A percentile compares a stretch with the other conserved stretches of the same genome.
phyloP scores from a whole-genome alignment of 1,140 invertebrate species.

The Penaeus chinensis region DNA sequence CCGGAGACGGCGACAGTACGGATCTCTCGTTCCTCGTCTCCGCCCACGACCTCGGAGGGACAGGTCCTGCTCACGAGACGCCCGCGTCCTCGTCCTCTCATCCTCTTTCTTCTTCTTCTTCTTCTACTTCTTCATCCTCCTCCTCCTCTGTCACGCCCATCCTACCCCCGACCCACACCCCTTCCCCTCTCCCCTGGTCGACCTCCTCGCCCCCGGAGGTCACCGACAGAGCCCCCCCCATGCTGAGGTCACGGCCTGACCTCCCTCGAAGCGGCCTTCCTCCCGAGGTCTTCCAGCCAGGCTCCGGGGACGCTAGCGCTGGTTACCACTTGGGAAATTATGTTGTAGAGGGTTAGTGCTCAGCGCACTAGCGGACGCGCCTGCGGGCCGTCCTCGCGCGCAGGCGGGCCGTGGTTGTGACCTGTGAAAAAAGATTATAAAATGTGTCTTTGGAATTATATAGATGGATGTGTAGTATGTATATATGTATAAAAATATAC shows the following conservation, averaged over 20 bases:
- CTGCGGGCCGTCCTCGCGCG: too few relatives aligned
- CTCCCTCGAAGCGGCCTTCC: neutral
- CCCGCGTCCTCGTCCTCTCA: neutral
- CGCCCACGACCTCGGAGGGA: neutral
- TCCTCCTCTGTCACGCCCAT: neutral
- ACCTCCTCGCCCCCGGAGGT: neutral
- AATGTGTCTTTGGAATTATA: neutral
- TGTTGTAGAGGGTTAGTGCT: constrained; percentile 46
- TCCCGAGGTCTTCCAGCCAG: neutral
- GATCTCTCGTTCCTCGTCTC: neutral
- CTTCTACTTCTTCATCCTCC: constrained; percentile 8
- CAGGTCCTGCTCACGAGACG: neutral
- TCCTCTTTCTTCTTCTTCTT: constrained; percentile 1
- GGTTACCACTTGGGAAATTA: constrained; percentile 32
- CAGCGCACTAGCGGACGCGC: too few relatives aligned
- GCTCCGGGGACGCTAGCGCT: constrained; percentile 8
- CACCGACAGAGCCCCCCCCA: constrained; percentile 18
- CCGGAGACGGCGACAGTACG: neutral
- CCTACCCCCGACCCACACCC: neutral
- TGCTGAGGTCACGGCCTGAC: constrained; percentile 16
- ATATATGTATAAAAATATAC: constrained; percentile 21
- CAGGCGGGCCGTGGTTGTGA: too few relatives aligned
- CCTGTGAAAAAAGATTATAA: too few relatives aligned
- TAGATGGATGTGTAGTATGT: constrained; percentile 13
- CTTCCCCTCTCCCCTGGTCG: neutral